Base-by-base conservation (phyloP, 2,113 vertebrate genomes). In the Pagrus major region DNA sequence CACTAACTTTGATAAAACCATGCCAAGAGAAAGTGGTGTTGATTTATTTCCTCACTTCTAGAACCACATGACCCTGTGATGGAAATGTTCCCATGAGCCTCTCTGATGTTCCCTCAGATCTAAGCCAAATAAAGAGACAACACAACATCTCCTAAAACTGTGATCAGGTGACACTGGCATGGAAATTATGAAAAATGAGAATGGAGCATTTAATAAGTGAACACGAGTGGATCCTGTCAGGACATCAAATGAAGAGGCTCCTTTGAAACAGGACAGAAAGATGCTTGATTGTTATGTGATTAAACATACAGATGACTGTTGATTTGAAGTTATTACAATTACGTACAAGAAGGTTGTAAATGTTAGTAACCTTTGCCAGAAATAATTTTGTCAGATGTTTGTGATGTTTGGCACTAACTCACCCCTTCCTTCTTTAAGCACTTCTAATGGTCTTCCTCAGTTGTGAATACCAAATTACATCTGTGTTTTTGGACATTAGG, bases 101-200 rank as follows among this genome's bases (percentile, higher is more conserved):
- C 44, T 76, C 39, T 44, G 27, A 46, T 41, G 25, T 58, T 12
- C 59, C 3, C 11, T 58, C 60, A 59, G 25, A 68, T 67, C 46
- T 61, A 21, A 59, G 61, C 6, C 67, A 41, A 9, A 3, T 20
- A 73, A 65, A 73, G 37, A 66, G 33, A 39, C n/a, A 27, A 76
- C 47, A 68, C 11, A 20, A 44, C 9, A 9, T 58, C 49, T 63
- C 14, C 18, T 35, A 16, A 54, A 64, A 58, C 46, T 59, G 42
- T 33, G 9, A 56, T 37, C 51, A 51, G 23, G 9, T 41, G 25
- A 59, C 47, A n/a, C 9, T 49, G 25, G 55, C 44, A 37, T 65
- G 61, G 27, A 41, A 59, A 64, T 60, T 7, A 47, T 67, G 31
- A 78, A 67, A n/a, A 16, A 2, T 37, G 7, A 42, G 4, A 64